Percentiles rank a stretch among this genome's conserved stretches.
Evolutionary conservation across 2,113 vertebrate species (phyloP).

Genomic region (Porphyrio hochstetteri): DNA sequence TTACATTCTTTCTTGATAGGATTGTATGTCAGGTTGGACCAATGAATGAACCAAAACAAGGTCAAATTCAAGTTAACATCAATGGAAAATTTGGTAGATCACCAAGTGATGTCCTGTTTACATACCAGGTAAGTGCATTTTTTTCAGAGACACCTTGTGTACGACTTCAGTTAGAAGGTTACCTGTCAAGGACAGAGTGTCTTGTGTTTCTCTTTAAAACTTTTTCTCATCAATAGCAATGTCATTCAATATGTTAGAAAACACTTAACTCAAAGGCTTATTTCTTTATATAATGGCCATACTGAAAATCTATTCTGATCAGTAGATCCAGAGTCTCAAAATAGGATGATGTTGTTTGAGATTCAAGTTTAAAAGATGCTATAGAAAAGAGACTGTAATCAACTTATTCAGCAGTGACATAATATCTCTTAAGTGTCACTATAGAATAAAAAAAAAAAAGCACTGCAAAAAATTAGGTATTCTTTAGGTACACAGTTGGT

Average conservation of each 20-base stretch:
- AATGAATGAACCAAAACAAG: background rate
- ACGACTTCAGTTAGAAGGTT: background rate
- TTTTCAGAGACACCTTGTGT: background rate
- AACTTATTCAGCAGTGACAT: background rate
- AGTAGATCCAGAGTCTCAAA: background rate
- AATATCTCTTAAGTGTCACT: background rate
- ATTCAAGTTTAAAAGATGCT: background rate
- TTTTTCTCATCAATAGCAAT: background rate
- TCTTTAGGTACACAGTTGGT: background rate
- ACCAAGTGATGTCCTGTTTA: constrained; percentile 69
- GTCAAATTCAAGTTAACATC: constrained; percentile 72
- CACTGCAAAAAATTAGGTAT: background rate
- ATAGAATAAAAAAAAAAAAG: background rate
- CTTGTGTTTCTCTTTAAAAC: background rate
- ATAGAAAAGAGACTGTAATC: background rate
- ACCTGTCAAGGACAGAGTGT: background rate
- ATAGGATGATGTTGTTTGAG: background rate
- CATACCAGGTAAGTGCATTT: constrained; percentile 73
- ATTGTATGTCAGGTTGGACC: constrained; percentile 74
- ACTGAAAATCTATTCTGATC: background rate
- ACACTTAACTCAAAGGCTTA: background rate
- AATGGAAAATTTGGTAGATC: constrained; percentile 72
- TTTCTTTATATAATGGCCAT: background rate
- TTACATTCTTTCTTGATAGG: constrained; percentile 63
- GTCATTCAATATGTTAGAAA: background rate